Base-by-base conservation (phyloP, 2,113 vertebrate species). In the Corythoichthys intestinalis region DNA sequence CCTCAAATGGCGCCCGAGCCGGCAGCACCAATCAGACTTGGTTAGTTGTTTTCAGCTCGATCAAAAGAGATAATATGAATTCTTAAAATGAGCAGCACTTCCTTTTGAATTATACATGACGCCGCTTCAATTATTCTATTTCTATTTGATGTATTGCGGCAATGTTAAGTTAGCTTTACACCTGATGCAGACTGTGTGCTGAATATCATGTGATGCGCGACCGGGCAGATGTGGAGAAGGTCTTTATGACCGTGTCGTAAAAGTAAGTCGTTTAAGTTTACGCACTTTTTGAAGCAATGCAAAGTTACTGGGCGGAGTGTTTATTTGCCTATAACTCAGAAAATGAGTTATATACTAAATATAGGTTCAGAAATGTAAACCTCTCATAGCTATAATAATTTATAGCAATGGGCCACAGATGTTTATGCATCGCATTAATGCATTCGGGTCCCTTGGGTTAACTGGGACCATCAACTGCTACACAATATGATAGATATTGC, bases 161-260 rank as follows among this genome's bases (percentile, higher is more conserved):
- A 63, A 58, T 46, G 69, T 74, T 44, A 74, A 57, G 52, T 34
- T 66, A 14, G 65, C 5, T 66, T 66, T 60, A 73, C 56, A 63
- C 15, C 56, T 64, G 65, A 28, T 71, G 70, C 76, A 79, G 66
- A 57, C 65, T 46, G 9, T 66, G 39, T 28, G 20, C 20, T 28
- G 20, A 28, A 28, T 28, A 28, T 28, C 20, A 28, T 28, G 20
- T 28, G 20, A 28, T 28, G 20, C 20, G 20, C 20, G 20, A 41
- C 6, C 39, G 39, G 39, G 39, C 82, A 83, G 78, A 86, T 74
- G 80, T 79, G 76, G 75, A 79, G 80, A 80, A 81, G 76, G 71
- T 67, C 79, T 86, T 85, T 81, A 82, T 73, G 52, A 76, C 77
- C 66, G 69, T 79, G 73, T 71, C 72, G 85, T 86, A 79, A 79